Conservation (phyloP, 2,888 invertebrate genomes). For the Dasysyrphus albostriatus region DNA sequence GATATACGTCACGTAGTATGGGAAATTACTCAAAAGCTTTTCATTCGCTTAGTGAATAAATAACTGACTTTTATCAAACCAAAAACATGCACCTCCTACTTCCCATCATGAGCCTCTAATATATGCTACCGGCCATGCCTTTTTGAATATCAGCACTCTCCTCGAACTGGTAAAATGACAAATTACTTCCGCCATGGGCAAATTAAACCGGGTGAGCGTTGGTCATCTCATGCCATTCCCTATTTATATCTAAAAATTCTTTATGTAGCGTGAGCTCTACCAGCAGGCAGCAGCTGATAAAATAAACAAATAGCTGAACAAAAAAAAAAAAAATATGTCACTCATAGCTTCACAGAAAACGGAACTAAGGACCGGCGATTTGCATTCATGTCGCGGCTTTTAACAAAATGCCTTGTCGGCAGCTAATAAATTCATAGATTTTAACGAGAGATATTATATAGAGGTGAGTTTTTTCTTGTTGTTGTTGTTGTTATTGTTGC, state of each 20-base stretch:
- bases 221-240: conserved; percentile 35
- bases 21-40: conserved; percentile 63
- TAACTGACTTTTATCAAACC: conserved; percentile 37
- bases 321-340: conserved; percentile 2
- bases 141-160: conserved; percentile 57
- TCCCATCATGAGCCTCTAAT: neutral
- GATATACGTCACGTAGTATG: conserved; percentile 50
- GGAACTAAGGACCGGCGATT: conserved; percentile 59
- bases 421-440: conserved; percentile 73
- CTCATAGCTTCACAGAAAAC: conserved; percentile 14
- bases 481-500: too few relatives aligned
- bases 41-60: conserved; percentile 55
- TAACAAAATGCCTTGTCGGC: conserved; percentile 72
- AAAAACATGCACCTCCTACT: conserved; percentile 9
- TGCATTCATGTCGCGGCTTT: conserved; percentile 72
- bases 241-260: neutral
- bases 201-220: conserved; percentile 37
- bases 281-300: conserved; percentile 36
- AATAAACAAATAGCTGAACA: conserved; percentile 13
- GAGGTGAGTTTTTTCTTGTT: neutral
- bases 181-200: conserved; percentile 69
- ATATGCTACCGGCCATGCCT: conserved; percentile 6
- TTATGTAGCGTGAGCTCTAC: conserved; percentile 33
- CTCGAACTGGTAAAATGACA: conserved; percentile 69
- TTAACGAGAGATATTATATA: conserved; percentile 49